Evolutionary conservation across 2,888 invertebrate species (phyloP).

Genomic region (Podotricha telesiphe): DNA sequence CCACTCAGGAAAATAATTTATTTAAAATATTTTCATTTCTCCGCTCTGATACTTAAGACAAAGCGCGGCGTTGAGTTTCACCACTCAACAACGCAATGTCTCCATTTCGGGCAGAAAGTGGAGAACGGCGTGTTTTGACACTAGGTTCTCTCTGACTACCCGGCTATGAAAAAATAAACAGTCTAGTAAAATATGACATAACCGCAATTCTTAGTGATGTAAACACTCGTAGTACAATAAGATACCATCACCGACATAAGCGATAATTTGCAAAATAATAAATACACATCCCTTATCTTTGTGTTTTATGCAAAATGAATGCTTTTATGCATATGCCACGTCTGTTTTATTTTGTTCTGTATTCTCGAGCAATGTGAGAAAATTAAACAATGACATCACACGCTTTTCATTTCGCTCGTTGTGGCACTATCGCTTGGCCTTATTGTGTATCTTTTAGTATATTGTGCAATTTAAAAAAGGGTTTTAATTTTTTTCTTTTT

Average conservation of each 20-base stretch:
- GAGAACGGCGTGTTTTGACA: too few relatives aligned
- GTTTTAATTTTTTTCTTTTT: not conserved
- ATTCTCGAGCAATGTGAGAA: conserved; percentile 26
- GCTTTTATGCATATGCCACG: conserved; percentile 12
- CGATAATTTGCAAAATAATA: conserved; percentile 8
- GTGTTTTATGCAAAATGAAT: conserved; percentile 16
- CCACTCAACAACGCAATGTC: too few relatives aligned
- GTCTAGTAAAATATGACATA: not conserved
- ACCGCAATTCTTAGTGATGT: not conserved
- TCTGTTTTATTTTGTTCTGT: conserved; percentile 24
- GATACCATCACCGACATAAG: not conserved
- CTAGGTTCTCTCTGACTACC: too few relatives aligned
- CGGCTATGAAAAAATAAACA: not conserved
- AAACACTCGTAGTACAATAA: not conserved
- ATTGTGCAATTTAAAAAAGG: not conserved
- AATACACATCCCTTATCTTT: not conserved
- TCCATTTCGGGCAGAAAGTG: too few relatives aligned
- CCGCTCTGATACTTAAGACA: too few relatives aligned
- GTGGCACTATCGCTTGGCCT: conserved; percentile 15
- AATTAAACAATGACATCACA: conserved; percentile 32
- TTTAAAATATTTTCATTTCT: too few relatives aligned
- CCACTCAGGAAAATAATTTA: too few relatives aligned
- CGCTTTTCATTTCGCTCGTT: conserved; percentile 33
- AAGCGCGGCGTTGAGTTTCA: too few relatives aligned
- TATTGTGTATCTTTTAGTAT: conserved; percentile 7